Evolutionary conservation across 2,797 vertebrate genomes (phyloP).

Genomic region (Phrynocephalus vlangalii): DNA sequence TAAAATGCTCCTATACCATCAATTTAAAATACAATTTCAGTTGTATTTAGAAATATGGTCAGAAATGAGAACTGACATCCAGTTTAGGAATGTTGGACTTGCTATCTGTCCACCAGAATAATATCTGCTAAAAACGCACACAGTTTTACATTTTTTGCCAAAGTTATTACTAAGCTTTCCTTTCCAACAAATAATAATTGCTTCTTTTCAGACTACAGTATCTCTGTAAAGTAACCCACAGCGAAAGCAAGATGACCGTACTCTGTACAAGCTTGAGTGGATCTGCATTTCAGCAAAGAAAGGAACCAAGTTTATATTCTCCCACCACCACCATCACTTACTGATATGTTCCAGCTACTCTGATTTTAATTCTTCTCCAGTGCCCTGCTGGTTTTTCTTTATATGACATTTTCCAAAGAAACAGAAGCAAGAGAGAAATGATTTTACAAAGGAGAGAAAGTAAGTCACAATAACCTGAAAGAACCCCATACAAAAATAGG

Average conservation of each 20-base stretch:
- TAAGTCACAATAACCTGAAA: background rate
- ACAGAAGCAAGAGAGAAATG: background rate
- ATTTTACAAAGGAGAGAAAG: slow-evolving; percentile 12
- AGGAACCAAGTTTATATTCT: slow-evolving; percentile 8
- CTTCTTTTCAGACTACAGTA: background rate
- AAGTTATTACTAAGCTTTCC: background rate
- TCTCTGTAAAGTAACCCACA: background rate
- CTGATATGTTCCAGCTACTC: background rate
- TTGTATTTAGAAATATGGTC: background rate
- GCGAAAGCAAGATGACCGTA: background rate
- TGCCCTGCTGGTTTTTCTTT: background rate
- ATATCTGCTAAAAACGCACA: background rate
- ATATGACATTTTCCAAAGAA: background rate
- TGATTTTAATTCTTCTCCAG: background rate
- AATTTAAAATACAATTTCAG: background rate
- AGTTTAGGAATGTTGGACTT: background rate
- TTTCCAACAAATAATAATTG: background rate
- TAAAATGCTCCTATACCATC: background rate
- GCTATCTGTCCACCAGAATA: background rate
- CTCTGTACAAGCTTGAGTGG: background rate
- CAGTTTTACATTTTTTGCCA: background rate
- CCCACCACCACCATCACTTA: no score
- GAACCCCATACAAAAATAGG: background rate
- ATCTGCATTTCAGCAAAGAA: background rate
- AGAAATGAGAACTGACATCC: background rate